Evolutionary conservation across 2,797 vertebrate genomes (phyloP), one percentile per base, ranked within the genome.

Genomic region (Cyclura pinguis): DNA sequence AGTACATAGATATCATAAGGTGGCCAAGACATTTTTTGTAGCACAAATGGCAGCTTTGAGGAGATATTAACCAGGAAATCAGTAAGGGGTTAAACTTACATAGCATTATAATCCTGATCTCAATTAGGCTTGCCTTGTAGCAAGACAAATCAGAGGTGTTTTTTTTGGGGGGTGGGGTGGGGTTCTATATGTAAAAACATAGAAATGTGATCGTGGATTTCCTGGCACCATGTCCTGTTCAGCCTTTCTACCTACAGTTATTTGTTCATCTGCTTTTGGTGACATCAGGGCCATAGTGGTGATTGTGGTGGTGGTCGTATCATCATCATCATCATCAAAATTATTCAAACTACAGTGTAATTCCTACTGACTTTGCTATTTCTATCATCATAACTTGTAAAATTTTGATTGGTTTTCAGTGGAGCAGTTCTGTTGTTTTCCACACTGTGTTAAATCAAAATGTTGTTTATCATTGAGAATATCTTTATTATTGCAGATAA

Each of bases 391-490:
- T 86, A 12, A 93, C 88, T 92, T 8, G 6, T 85, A 69, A 87
- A 93, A 81, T 16, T 29, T 62, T 91, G 59, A 3, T 88, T 84
- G 88, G 91, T 55, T 80, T 92, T 9, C 1, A 81, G 2, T 81
- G 84, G 87, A 90, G 69, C 29, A 42, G 6, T 32, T 18, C 64
- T 57, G 3, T 59, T 35, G 80, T 90, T 0, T 50, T 2, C 85
- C 29, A 5, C 85, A 78, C 91, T 86, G 18, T 47, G 55, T 14
- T 42, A 74, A 87, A 18, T 32, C 80, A 20, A 77, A 85, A 22
- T 67, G 0, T 5, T 0, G 0, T 74, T 6, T 32, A 10, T 35
- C 1, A 0, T 0, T 62, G 64, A 18, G 29, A 86, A 6, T 14
- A 32, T 84, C 9, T 88, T 32, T 38, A 24, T 92, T 86, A 85